phyloP scores from a whole-genome alignment of 2,888 invertebrate genomes.

The Caenorhabditis plicata region DNA sequence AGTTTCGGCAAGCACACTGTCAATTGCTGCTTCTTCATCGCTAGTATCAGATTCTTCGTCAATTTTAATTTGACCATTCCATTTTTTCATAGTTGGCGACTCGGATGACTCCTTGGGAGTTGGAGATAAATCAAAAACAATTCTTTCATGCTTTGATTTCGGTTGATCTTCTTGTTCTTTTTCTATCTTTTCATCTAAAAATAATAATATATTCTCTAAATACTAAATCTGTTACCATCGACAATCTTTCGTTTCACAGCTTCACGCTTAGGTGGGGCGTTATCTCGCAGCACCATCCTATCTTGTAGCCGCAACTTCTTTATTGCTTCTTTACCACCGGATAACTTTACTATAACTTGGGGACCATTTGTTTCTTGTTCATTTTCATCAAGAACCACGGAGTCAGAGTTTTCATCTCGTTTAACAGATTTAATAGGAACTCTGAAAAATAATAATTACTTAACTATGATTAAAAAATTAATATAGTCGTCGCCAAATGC shows the following conservation, averaged over 20 bases:
- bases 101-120: constrained; percentile 7
- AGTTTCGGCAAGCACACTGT: constrained; percentile 50
- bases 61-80: constrained; percentile 50
- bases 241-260: constrained; percentile 1
- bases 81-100: constrained; percentile 33
- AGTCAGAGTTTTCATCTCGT: constrained; percentile 14
- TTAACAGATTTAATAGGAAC: too few relatives aligned
- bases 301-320: constrained; percentile 17
- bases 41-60: constrained; percentile 39
- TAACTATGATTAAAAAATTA: too few relatives aligned
- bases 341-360: constrained; percentile 23
- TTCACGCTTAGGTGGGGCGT: constrained; percentile 4
- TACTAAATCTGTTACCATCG: background rate
- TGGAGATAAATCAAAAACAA: constrained; percentile 16
- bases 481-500: too few relatives aligned
- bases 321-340: constrained; percentile 31
- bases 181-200: background rate
- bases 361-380: constrained; percentile 14
- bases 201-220: background rate
- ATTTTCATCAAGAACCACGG: constrained; percentile 11
- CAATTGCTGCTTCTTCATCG: constrained; percentile 55
- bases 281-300: constrained; percentile 20
- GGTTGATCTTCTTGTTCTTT: constrained; percentile 7
- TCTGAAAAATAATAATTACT: too few relatives aligned
- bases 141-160: constrained; percentile 26